These are phyloP conservation scores for Lampris incognitus DNA, from an alignment of 2,113 vertebrate species.

Conservation along the genomic window DNA sequence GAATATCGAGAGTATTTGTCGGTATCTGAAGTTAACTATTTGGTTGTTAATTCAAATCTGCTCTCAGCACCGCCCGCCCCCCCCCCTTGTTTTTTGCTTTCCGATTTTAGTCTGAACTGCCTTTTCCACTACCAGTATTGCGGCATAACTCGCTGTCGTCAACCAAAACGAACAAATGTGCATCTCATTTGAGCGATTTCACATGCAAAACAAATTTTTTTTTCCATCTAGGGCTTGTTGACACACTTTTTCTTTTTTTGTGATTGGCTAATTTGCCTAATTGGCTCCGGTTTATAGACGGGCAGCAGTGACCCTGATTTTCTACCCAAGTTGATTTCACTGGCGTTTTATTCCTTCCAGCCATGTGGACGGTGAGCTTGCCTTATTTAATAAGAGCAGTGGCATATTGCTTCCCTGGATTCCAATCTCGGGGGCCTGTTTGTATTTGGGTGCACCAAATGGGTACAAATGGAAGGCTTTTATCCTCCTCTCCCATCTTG, in stretches of 20 bases:
- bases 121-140: slow-evolving; percentile 8
- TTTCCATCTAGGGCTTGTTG: background rate
- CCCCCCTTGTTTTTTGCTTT: background rate
- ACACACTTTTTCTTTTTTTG: background rate
- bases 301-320: slow-evolving; percentile 8
- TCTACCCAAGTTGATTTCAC: slow-evolving; percentile 16
- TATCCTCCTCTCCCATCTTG: slow-evolving; percentile 32
- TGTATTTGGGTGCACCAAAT: slow-evolving; percentile 51
- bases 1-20: slow-evolving; percentile 22
- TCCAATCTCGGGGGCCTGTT: slow-evolving; percentile 50
- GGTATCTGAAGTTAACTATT: background rate
- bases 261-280: background rate
- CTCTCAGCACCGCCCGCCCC: background rate
- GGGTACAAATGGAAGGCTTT: slow-evolving; percentile 51
- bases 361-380: slow-evolving; percentile 31
- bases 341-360: slow-evolving; percentile 11
- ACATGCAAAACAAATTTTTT: slow-evolving; percentile 20
- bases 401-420: slow-evolving; percentile 42
- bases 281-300: slow-evolving; percentile 12
- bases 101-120: slow-evolving; percentile 22
- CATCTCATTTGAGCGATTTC: slow-evolving; percentile 18
- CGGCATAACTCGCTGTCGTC: slow-evolving; percentile 1
- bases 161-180: slow-evolving; percentile 13
- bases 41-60: background rate
- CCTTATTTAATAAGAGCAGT: slow-evolving; percentile 64